Percentiles rank a stretch among this genome's conserved stretches.
Conservation (phyloP, 2,797 vertebrate species). For the Pseudochirops cupreus region DNA sequence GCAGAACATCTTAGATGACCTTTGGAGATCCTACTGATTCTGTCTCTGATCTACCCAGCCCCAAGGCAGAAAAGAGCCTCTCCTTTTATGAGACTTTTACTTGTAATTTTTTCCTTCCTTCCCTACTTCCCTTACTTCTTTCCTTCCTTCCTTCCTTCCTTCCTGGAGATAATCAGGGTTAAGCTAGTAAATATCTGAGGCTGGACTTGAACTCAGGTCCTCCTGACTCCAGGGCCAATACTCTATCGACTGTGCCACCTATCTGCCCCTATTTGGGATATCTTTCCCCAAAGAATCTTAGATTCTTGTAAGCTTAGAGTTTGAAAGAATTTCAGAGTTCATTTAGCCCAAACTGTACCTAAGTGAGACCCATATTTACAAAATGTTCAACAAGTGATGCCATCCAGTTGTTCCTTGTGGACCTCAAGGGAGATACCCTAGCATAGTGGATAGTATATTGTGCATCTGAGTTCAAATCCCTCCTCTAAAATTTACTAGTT, state of each 20-base stretch:
- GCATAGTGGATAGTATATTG: neutral
- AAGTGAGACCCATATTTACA: neutral
- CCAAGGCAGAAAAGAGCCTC: neutral
- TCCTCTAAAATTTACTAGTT: neutral
- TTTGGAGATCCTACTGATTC: neutral
- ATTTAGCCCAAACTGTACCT: neutral
- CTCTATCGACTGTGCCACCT: neutral
- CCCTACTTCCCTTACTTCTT: neutral
- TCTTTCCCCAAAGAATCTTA: neutral
- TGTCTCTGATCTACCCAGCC: neutral
- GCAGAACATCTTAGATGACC: constrained; percentile 1
- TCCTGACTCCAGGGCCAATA: neutral
- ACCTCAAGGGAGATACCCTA: neutral
- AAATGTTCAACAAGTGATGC: neutral
- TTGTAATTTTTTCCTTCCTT: neutral
- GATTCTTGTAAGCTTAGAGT: neutral
- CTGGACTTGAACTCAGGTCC: neutral
- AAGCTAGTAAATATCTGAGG: neutral
- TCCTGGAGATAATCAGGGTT: neutral
- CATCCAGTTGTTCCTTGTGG: neutral
- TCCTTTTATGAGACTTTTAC: neutral
- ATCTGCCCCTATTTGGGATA: neutral
- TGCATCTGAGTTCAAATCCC: neutral
- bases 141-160: neutral
- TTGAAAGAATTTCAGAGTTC: neutral